Conservation (phyloP, 2,113 vertebrate genomes). For the mouse (Mus musculus) region DNA sequence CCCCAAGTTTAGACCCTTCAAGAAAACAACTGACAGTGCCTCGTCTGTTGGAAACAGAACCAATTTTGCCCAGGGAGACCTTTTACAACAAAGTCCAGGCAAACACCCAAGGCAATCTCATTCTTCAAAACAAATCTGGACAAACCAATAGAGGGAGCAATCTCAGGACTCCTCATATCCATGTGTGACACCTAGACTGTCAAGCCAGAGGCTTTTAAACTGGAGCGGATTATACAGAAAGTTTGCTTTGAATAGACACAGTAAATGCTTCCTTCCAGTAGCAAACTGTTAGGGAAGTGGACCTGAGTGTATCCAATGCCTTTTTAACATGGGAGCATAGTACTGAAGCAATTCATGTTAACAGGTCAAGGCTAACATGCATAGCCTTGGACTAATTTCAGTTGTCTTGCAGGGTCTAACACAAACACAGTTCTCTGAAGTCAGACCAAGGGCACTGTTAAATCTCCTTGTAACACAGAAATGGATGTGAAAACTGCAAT, state of each 20-base stretch:
- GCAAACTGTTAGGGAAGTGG: neutral
- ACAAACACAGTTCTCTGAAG: neutral
- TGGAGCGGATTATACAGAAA: neutral
- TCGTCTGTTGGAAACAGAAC: neutral
- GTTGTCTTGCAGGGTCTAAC: neutral
- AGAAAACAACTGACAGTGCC: neutral
- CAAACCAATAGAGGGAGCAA: neutral
- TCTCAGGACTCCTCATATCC: neutral
- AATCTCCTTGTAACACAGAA: neutral
- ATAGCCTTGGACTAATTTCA: neutral
- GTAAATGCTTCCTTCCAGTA: neutral
- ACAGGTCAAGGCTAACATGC: accelerated
- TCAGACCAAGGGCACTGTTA: neutral
- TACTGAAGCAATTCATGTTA: neutral
- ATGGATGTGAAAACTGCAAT: neutral
- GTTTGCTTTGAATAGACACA: neutral
- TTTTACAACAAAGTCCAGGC: neutral
- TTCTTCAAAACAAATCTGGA: neutral
- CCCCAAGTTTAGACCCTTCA: neutral
- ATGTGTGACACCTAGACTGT: neutral
- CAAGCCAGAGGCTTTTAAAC: neutral
- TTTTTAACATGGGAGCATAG: neutral
- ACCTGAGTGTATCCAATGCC: no score
- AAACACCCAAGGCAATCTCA: neutral
- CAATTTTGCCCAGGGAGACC: neutral